These are phyloP conservation scores for Mesoclemmys tuberculata DNA, from an alignment of 2,113 vertebrate genomes.

Conservation along the genomic window DNA sequence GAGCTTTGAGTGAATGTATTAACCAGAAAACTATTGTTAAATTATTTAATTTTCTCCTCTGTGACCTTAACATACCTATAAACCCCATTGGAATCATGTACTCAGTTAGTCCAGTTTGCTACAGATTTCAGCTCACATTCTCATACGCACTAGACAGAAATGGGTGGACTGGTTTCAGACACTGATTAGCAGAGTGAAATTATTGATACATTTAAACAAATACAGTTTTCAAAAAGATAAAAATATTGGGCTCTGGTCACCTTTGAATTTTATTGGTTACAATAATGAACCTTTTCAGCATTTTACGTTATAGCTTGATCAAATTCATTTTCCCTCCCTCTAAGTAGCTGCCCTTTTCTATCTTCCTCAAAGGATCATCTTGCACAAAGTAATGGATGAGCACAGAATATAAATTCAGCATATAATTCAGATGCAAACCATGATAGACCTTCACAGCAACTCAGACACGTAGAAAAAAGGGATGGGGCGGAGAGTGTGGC, in stretches of 20 bases:
- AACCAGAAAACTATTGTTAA: background rate
- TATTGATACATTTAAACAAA: slow-evolving; percentile 28
- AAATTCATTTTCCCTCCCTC: background rate
- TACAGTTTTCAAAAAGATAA: slow-evolving; percentile 20
- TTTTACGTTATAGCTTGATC: background rate
- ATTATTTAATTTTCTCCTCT: background rate
- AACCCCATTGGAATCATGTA: background rate
- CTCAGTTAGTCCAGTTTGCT: background rate
- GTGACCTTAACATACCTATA: background rate
- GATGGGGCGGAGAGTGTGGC: background rate
- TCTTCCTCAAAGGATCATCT: background rate
- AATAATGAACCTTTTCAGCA: background rate
- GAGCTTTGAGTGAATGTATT: background rate
- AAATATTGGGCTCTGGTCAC: background rate
- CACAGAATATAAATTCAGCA: slow-evolving; percentile 18
- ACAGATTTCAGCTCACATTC: background rate
- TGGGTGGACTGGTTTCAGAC: slow-evolving; percentile 31
- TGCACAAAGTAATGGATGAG: background rate
- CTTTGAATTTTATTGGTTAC: background rate
- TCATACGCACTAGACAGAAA: slow-evolving; percentile 34
- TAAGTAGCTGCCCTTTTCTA: background rate
- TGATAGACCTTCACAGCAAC: background rate
- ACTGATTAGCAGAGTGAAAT: slow-evolving; percentile 24
- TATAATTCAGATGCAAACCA: slow-evolving; percentile 10
- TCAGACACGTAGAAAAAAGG: background rate